These are phyloP conservation scores for Onychomys torridus DNA, from an alignment of 2,797 vertebrate genomes.

Conservation along the genomic window DNA sequence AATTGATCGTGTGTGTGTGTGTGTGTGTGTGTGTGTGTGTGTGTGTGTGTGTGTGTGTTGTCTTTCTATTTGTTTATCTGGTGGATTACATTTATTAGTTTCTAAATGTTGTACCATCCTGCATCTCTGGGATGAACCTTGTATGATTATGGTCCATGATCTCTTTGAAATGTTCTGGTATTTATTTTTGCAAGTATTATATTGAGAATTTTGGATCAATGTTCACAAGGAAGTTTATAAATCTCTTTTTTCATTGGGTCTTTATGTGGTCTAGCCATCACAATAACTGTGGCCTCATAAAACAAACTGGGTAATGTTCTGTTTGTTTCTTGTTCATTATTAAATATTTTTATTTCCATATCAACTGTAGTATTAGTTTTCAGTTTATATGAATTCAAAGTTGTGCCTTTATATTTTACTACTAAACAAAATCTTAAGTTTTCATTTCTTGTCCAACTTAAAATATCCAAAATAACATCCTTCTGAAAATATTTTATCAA, in stretches of 20 bases:
- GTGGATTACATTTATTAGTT: background rate
- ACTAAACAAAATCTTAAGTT: background rate
- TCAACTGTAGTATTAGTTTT: background rate
- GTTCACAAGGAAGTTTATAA: background rate
- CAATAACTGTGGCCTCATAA: background rate
- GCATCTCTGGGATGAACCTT: background rate
- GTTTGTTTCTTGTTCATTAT: background rate
- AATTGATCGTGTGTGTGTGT: background rate
- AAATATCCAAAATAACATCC: background rate
- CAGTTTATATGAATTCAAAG: background rate
- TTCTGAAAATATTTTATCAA: background rate
- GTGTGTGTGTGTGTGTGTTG: background rate
- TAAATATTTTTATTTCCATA: background rate
- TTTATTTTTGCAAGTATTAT: background rate
- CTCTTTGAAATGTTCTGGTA: background rate
- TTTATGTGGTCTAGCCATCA: background rate
- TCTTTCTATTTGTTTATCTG: background rate
- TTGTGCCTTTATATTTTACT: background rate
- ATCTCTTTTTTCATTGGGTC: background rate
- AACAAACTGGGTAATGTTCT: background rate
- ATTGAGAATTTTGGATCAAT: background rate
- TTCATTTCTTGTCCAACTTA: background rate
- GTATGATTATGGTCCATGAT: background rate
- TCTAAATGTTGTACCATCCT: background rate
- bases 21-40: too few relatives aligned